Evolutionary conservation across 2,888 invertebrate species (phyloP).

Genomic region (Cecidostiba fungosa): DNA sequence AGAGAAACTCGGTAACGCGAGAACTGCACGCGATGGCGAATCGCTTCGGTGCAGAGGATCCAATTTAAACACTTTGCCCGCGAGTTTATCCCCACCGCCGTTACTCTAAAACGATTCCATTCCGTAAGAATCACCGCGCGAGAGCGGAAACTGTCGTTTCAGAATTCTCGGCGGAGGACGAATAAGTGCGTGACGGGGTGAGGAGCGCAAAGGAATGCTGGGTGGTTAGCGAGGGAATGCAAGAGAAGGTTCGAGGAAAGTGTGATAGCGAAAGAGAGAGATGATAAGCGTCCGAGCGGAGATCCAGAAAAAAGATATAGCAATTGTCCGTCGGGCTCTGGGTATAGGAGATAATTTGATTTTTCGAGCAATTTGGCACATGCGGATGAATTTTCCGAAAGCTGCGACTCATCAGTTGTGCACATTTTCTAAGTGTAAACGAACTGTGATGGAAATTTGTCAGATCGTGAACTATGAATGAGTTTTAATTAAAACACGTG

Average conservation of each 20-base stretch:
- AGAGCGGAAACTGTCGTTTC: conserved; percentile 40
- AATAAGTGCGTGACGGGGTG: conserved; percentile 16
- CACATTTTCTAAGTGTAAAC: conserved; percentile 5
- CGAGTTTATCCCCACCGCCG: conserved; percentile 29
- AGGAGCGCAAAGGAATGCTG: background rate
- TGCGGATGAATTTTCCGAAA: no score
- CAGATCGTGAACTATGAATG: no score
- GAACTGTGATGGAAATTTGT: background rate
- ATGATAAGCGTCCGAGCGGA: background rate
- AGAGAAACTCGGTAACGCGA: background rate
- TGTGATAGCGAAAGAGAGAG: background rate
- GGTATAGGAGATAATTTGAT: background rate
- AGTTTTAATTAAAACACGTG: no score
- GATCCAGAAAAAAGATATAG: background rate
- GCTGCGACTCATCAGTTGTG: background rate
- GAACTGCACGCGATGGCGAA: conserved; percentile 35
- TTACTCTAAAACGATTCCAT: conserved; percentile 30
- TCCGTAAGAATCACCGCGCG: conserved; percentile 21
- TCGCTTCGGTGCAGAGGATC: conserved; percentile 33
- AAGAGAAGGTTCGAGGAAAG: background rate
- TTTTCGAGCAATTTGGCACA: no score
- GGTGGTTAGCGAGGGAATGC: background rate
- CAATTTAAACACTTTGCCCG: conserved; percentile 50
- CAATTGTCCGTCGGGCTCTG: background rate
- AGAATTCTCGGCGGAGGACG: conserved; percentile 18